Conservation (phyloP, 1,140 invertebrate genomes). For the Hylaeus anthracinus region DNA sequence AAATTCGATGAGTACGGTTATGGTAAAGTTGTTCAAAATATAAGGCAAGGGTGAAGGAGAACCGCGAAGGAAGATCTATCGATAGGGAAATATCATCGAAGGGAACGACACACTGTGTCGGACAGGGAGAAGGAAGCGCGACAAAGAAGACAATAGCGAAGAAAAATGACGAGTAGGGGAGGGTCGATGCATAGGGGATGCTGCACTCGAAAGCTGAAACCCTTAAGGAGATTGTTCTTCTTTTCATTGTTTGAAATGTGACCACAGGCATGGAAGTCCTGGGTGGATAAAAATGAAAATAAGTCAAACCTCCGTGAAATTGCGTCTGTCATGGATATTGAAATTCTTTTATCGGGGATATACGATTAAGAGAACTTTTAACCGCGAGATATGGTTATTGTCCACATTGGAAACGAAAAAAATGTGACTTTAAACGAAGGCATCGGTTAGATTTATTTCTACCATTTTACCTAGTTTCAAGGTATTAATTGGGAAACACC, state of each 20-base stretch:
- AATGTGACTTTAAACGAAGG: too few relatives aligned
- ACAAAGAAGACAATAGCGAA: conserved; percentile 33
- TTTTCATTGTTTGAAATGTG: conserved; percentile 47
- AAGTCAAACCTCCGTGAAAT: conserved; percentile 1
- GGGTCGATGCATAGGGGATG: conserved; percentile 77
- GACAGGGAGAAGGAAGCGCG: conserved; percentile 52
- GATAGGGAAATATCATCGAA: conserved; percentile 79
- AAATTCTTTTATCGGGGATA: not conserved
- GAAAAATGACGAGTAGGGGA: conserved; percentile 61
- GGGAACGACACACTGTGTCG: conserved; percentile 57
- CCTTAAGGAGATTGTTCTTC: conserved; percentile 58
- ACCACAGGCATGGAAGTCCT: conserved; percentile 10
- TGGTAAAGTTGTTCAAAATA: not conserved
- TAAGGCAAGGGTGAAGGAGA: conserved; percentile 62
- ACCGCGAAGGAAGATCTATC: conserved; percentile 74
- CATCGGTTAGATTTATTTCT: too few relatives aligned
- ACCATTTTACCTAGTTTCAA: too few relatives aligned
- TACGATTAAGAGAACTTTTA: conserved; percentile 13
- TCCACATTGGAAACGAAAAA: too few relatives aligned
- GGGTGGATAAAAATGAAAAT: conserved; percentile 6
- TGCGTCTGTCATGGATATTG: not conserved
- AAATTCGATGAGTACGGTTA: too few relatives aligned
- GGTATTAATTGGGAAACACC: too few relatives aligned
- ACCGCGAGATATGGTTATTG: not conserved
- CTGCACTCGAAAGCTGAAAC: conserved; percentile 71